Conservation (phyloP, 1,140 invertebrate species). For the Homalodisca vitripennis region DNA sequence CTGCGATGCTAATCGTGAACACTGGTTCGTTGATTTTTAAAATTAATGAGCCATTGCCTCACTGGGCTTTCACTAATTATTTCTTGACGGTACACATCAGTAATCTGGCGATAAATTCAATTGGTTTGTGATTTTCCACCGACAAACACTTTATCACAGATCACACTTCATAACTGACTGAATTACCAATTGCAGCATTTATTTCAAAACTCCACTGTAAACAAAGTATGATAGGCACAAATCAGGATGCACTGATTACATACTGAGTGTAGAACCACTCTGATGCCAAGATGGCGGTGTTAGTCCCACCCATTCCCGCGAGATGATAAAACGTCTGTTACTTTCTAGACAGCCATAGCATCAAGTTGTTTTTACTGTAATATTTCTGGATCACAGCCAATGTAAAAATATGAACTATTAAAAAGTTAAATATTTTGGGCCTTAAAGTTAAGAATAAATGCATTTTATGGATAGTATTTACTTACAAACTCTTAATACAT, state of each 20-base stretch:
- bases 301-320: not conserved
- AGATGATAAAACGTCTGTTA: not conserved
- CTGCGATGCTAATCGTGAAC: conserved; percentile 15
- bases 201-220: not conserved
- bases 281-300: not conserved
- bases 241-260: not conserved
- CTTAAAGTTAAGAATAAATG: too few species aligned
- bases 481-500: too few species aligned
- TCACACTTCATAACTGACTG: too few species aligned
- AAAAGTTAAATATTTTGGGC: too few species aligned
- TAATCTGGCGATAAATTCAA: too few species aligned
- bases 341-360: not conserved
- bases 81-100: not conserved
- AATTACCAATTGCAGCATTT: not conserved
- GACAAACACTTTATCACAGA: too few species aligned
- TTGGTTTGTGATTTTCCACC: too few species aligned
- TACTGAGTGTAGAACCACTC: not conserved
- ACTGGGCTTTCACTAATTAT: conserved; percentile 2
- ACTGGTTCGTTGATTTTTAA: conserved; percentile 4
- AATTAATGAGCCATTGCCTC: conserved; percentile 18
- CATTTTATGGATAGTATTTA: too few species aligned
- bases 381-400: too few species aligned
- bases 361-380: too few species aligned
- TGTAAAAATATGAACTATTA: too few species aligned
- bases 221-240: too few species aligned